Percentiles rank a stretch among this genome's conserved stretches.
phyloP scores from a whole-genome alignment of 2,888 invertebrate genomes.

The Caradrina clavipalpis region DNA sequence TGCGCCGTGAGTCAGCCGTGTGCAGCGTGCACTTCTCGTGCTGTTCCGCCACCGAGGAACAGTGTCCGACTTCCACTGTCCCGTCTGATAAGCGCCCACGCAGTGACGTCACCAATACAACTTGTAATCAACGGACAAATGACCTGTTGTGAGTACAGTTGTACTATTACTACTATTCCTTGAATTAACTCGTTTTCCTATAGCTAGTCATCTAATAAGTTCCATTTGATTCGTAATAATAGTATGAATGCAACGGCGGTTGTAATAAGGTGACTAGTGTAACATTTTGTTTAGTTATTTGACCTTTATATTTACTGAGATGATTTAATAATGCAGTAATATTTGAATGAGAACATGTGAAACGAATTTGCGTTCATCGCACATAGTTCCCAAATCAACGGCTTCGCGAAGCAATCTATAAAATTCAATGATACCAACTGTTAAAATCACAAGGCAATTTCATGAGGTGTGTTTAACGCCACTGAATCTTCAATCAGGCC shows the following conservation, averaged over 20 bases:
- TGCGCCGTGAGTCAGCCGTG: slow-evolving; percentile 75
- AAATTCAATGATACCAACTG: not conserved
- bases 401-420: not conserved
- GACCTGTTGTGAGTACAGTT: slow-evolving; percentile 28
- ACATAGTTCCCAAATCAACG: not conserved
- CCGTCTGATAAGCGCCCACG: slow-evolving; percentile 59
- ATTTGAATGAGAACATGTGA: not conserved
- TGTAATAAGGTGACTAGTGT: not conserved
- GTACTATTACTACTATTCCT: slow-evolving; percentile 39
- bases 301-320: not conserved
- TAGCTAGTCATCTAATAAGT: not conserved
- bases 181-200: slow-evolving; percentile 39
- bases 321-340: not conserved
- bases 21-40: slow-evolving; percentile 62
- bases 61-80: slow-evolving; percentile 53
- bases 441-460: slow-evolving; percentile 31
- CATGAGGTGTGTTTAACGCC: slow-evolving; percentile 41
- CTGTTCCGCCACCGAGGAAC: slow-evolving; percentile 50
- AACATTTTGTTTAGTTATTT: not conserved
- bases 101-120: slow-evolving; percentile 52
- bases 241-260: not conserved
- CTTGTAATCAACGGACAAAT: slow-evolving; percentile 48
- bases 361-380: not conserved
- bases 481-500: slow-evolving; percentile 58
- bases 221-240: not conserved